Evolutionary conservation across 2,888 invertebrate species (phyloP), one percentile per base, ranked within the genome.

Genomic region (Rhyacophila evoluta): DNA sequence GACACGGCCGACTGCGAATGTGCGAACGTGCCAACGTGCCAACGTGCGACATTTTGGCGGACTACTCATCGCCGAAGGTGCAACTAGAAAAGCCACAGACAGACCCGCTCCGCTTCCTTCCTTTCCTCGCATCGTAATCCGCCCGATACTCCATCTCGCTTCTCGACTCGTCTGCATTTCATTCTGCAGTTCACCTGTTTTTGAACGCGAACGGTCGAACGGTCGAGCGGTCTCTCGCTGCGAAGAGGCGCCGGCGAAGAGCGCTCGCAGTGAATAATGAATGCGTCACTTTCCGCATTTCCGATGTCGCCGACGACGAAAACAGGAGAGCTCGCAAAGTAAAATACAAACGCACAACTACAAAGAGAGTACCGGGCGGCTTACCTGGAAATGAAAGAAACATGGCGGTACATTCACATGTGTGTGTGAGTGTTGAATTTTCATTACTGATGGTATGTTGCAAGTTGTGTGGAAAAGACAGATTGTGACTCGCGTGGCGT

Each of bases 1-100:
- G 75, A 75, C 79, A 74, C 75, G 38, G 71, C 72, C 67, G 55
- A 55, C 12, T 55, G 55, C 55, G 55, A 55, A 19, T 19, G 69
- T 69, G 69, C n/a, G n/a, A n/a, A n/a, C n/a, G n/a, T n/a, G n/a
- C n/a, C n/a, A n/a, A n/a, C n/a, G n/a, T 55, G 55, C 55, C 19
- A 55, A 19, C 19, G 69, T 69, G 69, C 29, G 55, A 55, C 25
- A 55, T 55, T 15, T 19, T 19, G 55, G 55, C 19, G 55, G 55
- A 55, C 55, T 55, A 55, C 55, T 15, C 55, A 55, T 55, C 55
- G 55, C 12, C 19, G 19, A 55, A 55, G 55, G 55, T 55, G 55
- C 55, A 55, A 55, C 55, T 55, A 55, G 12, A 19, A 19, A 55
- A 55, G 55, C 55, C 55, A 55, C 55, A 55, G 55, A 55, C 55